phyloP scores from a whole-genome alignment of 2,888 invertebrate species.

The Meloe dianella region DNA sequence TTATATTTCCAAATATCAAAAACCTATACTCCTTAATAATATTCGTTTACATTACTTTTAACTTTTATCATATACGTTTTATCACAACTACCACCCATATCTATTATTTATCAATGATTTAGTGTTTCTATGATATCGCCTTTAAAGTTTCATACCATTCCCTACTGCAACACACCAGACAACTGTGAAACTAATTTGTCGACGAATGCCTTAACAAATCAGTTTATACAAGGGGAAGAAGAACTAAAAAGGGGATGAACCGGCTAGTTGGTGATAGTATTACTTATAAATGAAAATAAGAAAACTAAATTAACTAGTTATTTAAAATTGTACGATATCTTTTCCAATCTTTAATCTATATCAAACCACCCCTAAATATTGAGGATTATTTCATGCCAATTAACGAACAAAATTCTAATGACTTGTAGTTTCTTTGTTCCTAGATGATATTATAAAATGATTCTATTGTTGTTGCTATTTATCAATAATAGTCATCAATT shows the following conservation, averaged over 20 bases:
- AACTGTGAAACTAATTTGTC: slow-evolving; percentile 50
- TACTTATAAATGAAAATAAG: slow-evolving; percentile 24
- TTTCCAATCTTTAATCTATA: not conserved
- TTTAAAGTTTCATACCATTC: slow-evolving; percentile 18
- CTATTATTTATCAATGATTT: slow-evolving; percentile 28
- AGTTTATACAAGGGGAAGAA: slow-evolving; percentile 42
- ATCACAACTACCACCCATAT: slow-evolving; percentile 21
- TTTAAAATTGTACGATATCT: slow-evolving; percentile 10
- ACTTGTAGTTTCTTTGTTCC: slow-evolving; percentile 22
- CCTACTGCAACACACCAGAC: slow-evolving; percentile 31
- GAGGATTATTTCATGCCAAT: slow-evolving; percentile 27
- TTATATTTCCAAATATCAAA: not conserved
- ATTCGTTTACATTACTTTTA: slow-evolving; percentile 22
- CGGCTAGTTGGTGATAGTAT: slow-evolving; percentile 20
- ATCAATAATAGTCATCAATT: slow-evolving; percentile 23
- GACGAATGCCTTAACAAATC: slow-evolving; percentile 47
- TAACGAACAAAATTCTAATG: slow-evolving; percentile 24
- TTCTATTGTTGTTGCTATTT: slow-evolving; percentile 25
- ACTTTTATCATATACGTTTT: slow-evolving; percentile 28
- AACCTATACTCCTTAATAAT: not conserved
- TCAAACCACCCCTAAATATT: not conserved
- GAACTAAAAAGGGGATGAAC: slow-evolving; percentile 5
- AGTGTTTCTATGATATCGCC: slow-evolving; percentile 24
- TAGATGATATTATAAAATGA: slow-evolving; percentile 18
- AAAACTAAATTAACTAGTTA: slow-evolving; percentile 16